These are phyloP conservation scores for Mustela nigripes DNA, from an alignment of 2,113 vertebrate species.

Conservation along the genomic window DNA sequence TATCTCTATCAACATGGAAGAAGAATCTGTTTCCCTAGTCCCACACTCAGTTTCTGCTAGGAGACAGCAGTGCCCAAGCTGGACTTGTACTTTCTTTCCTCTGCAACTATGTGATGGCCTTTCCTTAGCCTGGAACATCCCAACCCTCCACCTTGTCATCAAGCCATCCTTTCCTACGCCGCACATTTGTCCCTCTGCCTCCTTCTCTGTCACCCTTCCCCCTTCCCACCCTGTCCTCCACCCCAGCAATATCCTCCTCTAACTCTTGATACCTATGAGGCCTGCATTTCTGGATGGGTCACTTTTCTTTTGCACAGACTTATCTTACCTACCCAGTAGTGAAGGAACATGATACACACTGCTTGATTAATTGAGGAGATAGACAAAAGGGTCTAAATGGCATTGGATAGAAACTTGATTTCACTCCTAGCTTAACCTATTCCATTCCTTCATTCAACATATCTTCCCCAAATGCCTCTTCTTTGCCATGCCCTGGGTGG, in stretches of 20 bases:
- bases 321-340: background rate
- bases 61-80: background rate
- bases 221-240: accelerated
- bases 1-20: background rate
- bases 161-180: background rate
- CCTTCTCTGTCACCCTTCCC: background rate
- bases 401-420: background rate
- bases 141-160: background rate
- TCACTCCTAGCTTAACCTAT: background rate
- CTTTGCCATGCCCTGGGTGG: background rate
- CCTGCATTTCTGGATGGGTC: background rate
- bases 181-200: background rate
- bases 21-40: background rate
- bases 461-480: background rate
- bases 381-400: background rate
- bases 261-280: background rate
- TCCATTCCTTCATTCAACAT: background rate
- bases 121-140: background rate
- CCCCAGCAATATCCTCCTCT: background rate
- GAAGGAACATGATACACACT: background rate
- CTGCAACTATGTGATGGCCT: background rate
- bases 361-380: background rate
- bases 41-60: background rate
- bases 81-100: background rate
- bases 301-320: background rate